Conservation (phyloP, 2,888 invertebrate genomes). For the Sisyra nigra region DNA sequence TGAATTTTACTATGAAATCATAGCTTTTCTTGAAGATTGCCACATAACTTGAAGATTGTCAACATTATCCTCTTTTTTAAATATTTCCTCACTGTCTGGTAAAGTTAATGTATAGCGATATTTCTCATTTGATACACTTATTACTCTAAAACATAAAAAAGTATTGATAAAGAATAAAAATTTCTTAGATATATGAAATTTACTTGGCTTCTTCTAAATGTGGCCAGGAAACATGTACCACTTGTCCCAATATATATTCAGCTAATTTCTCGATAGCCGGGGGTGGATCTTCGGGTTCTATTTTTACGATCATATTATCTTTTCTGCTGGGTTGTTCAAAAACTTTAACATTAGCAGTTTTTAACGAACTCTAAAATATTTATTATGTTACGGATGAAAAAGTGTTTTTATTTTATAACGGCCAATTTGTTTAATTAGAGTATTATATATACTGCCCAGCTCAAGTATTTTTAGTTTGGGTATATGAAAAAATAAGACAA, state of each 20-base stretch:
- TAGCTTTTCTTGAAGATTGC: conserved; percentile 31
- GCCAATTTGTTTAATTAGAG: no score
- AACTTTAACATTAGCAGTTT: conserved; percentile 61
- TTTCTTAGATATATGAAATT: conserved; percentile 16
- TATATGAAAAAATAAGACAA: conserved; percentile 12
- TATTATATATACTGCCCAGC: no score
- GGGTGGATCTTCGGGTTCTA: conserved; percentile 31
- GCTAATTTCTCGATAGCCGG: conserved; percentile 37
- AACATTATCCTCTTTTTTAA: no score
- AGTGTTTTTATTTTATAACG: no score
- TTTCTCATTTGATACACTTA: background rate
- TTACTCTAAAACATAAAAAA: background rate
- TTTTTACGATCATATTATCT: conserved; percentile 65
- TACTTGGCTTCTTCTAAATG: conserved; percentile 73
- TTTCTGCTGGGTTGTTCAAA: conserved; percentile 72
- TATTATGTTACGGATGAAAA: no score
- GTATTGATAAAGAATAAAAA: background rate
- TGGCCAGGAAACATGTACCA: conserved; percentile 81
- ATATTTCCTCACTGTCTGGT: no score
- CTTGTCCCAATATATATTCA: conserved; percentile 47
- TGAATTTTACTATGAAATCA: conserved; percentile 40
- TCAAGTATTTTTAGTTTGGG: no score
- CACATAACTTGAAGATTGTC: no score
- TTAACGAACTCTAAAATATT: conserved; percentile 39
- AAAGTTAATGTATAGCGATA: no score